Conservation (phyloP, 1,140 invertebrate genomes). For the Penaeus indicus region DNA sequence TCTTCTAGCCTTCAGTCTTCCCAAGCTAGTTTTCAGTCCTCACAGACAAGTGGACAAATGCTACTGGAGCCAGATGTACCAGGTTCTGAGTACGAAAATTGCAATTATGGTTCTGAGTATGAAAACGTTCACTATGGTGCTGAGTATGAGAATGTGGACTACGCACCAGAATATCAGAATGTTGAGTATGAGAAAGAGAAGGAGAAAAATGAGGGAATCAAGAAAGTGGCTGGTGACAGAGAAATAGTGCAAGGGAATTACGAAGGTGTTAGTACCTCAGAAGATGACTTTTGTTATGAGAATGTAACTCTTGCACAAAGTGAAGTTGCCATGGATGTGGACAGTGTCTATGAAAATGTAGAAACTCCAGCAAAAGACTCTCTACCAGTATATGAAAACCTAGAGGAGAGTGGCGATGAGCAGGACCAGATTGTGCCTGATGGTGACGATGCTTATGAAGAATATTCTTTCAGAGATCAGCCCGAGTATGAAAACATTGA, state of each 20-base stretch:
- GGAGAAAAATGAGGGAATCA: slow-evolving; percentile 24
- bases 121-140: slow-evolving; percentile 56
- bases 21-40: slow-evolving; percentile 54
- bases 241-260: slow-evolving; percentile 19
- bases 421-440: slow-evolving; percentile 51
- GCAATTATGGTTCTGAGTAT: slow-evolving; percentile 49
- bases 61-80: slow-evolving; percentile 32
- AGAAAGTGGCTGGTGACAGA: slow-evolving; percentile 27
- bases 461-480: slow-evolving; percentile 55
- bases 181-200: slow-evolving; percentile 53
- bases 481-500: slow-evolving; percentile 66
- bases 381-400: slow-evolving; percentile 55
- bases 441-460: slow-evolving; percentile 64
- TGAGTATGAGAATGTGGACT: slow-evolving; percentile 66
- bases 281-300: slow-evolving; percentile 40
- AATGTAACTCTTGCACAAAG: slow-evolving; percentile 32
- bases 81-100: slow-evolving; percentile 49
- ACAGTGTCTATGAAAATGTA: slow-evolving; percentile 61
- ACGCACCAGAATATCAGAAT: slow-evolving; percentile 48
- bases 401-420: slow-evolving; percentile 55
- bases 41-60: slow-evolving; percentile 37
- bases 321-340: slow-evolving; percentile 11
- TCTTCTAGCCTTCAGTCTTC: slow-evolving; percentile 54
- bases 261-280: background rate
- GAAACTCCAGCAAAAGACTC: slow-evolving; percentile 49